These are phyloP conservation scores for Vanessa cardui DNA, from an alignment of 2,888 invertebrate genomes.

Conservation along the genomic window DNA sequence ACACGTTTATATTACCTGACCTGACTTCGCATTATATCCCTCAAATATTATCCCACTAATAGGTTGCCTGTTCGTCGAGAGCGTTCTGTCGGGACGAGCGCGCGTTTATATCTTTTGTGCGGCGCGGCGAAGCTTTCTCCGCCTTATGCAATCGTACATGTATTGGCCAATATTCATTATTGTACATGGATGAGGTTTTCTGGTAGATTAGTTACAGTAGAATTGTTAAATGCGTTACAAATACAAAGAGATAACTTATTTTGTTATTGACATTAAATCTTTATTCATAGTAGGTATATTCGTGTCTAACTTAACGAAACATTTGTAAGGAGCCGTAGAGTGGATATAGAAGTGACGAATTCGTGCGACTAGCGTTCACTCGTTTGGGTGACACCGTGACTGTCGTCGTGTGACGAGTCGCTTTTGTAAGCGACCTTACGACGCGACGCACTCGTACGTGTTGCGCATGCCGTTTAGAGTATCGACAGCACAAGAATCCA, in stretches of 20 bases:
- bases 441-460: not conserved
- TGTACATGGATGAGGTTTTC: no score
- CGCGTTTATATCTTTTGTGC: slow-evolving; percentile 63
- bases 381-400: not conserved
- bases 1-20: no score
- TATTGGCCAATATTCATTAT: not conserved
- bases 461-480: not conserved
- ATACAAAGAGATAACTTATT: no score
- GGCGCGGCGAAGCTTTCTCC: slow-evolving; percentile 23
- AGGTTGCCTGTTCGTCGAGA: no score
- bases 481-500: not conserved
- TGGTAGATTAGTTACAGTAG: no score
- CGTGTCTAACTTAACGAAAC: no score
- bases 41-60: not conserved
- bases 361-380: not conserved
- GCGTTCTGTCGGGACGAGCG: slow-evolving; percentile 20
- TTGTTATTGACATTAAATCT: no score
- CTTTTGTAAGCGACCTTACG: slow-evolving; percentile 1
- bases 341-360: not conserved
- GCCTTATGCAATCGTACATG: slow-evolving; percentile 8
- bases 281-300: no score
- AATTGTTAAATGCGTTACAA: no score
- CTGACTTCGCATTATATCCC: not conserved
- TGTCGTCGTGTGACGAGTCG: no score
- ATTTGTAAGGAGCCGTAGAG: no score